Base-by-base conservation (phyloP, 2,113 vertebrate species). In the Dendropsophus ebraccatus region DNA sequence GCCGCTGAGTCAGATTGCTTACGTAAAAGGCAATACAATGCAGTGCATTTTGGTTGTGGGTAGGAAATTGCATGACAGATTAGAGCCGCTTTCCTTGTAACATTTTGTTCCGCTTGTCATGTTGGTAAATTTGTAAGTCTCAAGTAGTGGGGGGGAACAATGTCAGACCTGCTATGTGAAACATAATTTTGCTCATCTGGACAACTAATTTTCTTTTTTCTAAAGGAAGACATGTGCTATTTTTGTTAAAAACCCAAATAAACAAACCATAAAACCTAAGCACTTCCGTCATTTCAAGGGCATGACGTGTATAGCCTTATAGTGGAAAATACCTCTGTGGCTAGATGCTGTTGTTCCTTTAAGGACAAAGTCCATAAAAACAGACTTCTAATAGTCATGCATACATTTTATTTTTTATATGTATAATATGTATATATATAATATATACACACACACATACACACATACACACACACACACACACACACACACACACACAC, bases 61-160 rank as follows among this genome's bases (percentile, higher is more conserved):
- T 75, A 84, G 70, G 72, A 60, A 84, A 84, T 76, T 84, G 54
- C 70, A 47, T 19, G 52, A 74, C 37, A 58, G 82, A 45, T 75
- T 62, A 47, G 52, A 83, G 82, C 14, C 69, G 28, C 37, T 58
- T 81, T 75, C 52, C 50, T 62, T 37, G 32, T 60, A 74, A 54
- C 47, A 28, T 74, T 74, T 83, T 83, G 82, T 83, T 83, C 67
- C 23, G 50, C 45, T 58, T 58, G 50, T 74, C 49, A 70, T 83
- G 32, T 72, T 28, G 69, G 82, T 83, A 58, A 74, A 74, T 52
- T 81, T 81, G 56, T n/a, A 81, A 37, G 35, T 82, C 35, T 67
- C 23, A 67, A 67, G 41, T 50, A 50, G 58, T 82, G 37, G 60
- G 30, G n/a, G 65, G 65, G 25, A 45, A 7, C 5, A 58, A 81